phyloP scores from a whole-genome alignment of 2,888 invertebrate species.

The Apamea crenata region DNA sequence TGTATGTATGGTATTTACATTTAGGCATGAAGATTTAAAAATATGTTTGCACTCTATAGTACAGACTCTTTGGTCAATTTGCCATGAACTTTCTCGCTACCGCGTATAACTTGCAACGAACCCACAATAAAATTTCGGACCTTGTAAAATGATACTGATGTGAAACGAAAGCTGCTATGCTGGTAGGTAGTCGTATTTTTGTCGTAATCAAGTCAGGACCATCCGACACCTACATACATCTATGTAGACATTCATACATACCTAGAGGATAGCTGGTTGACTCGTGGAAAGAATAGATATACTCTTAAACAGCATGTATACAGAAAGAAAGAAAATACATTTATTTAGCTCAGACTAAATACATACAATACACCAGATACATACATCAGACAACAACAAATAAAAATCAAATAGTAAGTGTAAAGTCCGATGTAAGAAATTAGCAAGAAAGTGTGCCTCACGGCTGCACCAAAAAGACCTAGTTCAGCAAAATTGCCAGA shows the following conservation, averaged over 20 bases:
- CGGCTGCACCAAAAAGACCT: too few species aligned
- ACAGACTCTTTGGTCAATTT: not conserved
- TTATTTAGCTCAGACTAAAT: too few species aligned
- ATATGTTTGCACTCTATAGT: too few species aligned
- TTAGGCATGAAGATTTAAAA: not conserved
- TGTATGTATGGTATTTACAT: not conserved
- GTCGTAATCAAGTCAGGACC: slow-evolving; percentile 69
- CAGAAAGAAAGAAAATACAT: too few species aligned
- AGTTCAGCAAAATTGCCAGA: too few species aligned
- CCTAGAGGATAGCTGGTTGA: not conserved
- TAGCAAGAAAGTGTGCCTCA: too few species aligned
- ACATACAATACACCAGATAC: too few species aligned
- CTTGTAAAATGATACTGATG: slow-evolving; percentile 79
- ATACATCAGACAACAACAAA: too few species aligned
- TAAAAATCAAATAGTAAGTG: too few species aligned
- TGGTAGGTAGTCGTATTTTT: slow-evolving; percentile 73
- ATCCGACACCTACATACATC: slow-evolving; percentile 62
- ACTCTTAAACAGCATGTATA: not conserved
- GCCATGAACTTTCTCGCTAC: slow-evolving; percentile 3
- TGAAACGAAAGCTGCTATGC: slow-evolving; percentile 77
- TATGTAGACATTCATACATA: slow-evolving; percentile 18
- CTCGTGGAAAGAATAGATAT: not conserved
- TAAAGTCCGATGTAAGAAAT: too few species aligned
- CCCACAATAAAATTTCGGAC: slow-evolving; percentile 77
- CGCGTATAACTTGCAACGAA: slow-evolving; percentile 34